Base-by-base conservation (phyloP, 2,113 vertebrate species). In the Charadrius vociferus region DNA sequence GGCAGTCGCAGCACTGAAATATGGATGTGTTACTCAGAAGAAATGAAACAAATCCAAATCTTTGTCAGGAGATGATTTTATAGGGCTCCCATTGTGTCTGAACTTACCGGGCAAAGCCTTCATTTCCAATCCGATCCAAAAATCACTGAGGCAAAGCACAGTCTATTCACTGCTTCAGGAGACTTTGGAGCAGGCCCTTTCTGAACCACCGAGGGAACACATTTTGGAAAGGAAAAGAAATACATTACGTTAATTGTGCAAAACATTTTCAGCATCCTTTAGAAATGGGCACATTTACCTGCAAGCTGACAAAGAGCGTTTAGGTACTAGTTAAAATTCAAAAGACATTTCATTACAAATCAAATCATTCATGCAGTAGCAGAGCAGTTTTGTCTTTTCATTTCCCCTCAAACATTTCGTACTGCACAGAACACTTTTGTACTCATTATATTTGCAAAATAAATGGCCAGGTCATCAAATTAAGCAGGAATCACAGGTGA, bases 31-130 rank as follows among this genome's bases (percentile, higher is more conserved):
- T 52, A 75, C 24, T 39, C 26, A 71, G 50, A 49, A 85, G 45
- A 75, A 86, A 65, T 66, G 61, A 85, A 93, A 95, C 37, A 82
- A 87, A 94, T 72, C 77, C 70, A 91, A 79, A 70, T 87, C 66
- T 34, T 14, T 50, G 53, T 45, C 68, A 66, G 84, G 53, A 85
- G 43, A 82, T 53, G 11, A 79, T 94, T 94, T 91, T 73, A 32
- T 29, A 85, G 73, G 29, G 66, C 34, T 95, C 66, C 84, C 22
- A 45, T 72, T 90, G 81, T 89, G 66, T 45, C 61, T 77, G 84
- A 85, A 72, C 22, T 81, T 72, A 93, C 12, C 61, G 71, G 89
- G 81, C 56, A 89, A 91, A 93, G 47, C 78, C 74, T 89, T 86
- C 24, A 29, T 87, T 93, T 94, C 45, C 50, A 88, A 34, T 14